A percentile compares a stretch with the other conserved stretches of the same genome.
Evolutionary conservation across 2,888 invertebrate species (phyloP).

Genomic region (Cosmia trapezina): DNA sequence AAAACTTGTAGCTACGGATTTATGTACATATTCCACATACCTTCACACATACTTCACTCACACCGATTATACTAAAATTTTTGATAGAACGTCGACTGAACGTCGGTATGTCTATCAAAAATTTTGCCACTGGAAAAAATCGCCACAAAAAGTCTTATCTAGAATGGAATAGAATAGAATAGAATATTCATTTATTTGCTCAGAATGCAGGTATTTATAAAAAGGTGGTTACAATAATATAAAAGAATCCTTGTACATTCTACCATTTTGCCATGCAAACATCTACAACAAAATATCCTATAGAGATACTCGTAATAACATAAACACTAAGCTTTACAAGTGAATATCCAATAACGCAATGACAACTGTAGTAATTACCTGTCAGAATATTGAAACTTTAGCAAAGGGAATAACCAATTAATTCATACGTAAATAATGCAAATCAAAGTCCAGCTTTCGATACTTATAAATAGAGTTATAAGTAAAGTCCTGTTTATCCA

Average conservation of each 20-base stretch:
- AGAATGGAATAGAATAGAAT: too few species aligned
- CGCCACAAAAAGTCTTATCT: too few species aligned
- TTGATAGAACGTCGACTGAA: too few species aligned
- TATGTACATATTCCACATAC: neutral
- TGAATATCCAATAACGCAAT: neutral
- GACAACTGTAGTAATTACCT: conserved; percentile 8
- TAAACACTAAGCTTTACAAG: neutral
- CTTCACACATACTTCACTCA: neutral
- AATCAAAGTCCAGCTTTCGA: neutral
- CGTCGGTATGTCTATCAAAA: too few species aligned
- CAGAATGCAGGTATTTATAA: too few species aligned
- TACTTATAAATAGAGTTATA: neutral
- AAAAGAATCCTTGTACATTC: too few species aligned
- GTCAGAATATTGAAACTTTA: neutral
- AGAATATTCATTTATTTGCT: too few species aligned
- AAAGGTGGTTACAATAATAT: too few species aligned
- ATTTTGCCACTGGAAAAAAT: too few species aligned
- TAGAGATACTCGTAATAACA: neutral
- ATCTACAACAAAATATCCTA: neutral
- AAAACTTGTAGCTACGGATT: neutral
- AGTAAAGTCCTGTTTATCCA: conserved; percentile 7
- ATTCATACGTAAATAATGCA: neutral
- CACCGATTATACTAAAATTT: neutral
- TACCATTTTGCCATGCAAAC: too few species aligned
- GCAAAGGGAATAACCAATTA: neutral